Conservation (phyloP, 2,797 vertebrate species). For the Tapera naevia region DNA sequence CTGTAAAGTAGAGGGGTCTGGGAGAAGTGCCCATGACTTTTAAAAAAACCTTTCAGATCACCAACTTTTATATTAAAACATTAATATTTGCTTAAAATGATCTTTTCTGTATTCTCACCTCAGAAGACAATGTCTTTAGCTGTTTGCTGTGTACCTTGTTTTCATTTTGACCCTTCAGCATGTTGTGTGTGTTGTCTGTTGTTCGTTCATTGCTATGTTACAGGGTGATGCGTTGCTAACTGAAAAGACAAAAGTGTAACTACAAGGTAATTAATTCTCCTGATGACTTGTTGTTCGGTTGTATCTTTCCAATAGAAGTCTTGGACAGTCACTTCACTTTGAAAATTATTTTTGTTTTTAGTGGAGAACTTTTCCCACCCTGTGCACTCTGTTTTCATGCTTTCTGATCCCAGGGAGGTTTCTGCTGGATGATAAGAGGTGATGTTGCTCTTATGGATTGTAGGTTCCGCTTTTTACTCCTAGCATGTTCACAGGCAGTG, state of each 20-base stretch:
- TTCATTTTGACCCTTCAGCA: neutral
- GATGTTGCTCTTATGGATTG: neutral
- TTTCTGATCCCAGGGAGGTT: neutral
- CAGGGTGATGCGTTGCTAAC: neutral
- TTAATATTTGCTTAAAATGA: neutral
- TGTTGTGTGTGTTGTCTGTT: neutral
- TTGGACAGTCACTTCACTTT: neutral
- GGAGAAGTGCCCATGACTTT: neutral
- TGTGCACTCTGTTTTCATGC: neutral
- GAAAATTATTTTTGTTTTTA: neutral
- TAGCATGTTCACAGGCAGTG: neutral
- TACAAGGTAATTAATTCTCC: neutral
- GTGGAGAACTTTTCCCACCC: neutral
- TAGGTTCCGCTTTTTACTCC: neutral
- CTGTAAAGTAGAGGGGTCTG: neutral
- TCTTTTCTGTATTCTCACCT: neutral
- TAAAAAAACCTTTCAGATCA: neutral
- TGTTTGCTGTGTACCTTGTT: neutral
- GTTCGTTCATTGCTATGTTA: neutral
- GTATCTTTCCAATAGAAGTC: neutral
- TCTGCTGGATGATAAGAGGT: neutral
- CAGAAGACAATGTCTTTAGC: neutral
- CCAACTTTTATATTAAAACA: neutral
- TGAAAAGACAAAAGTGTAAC: neutral
- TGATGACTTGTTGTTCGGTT: neutral